A percentile compares a stretch with the other conserved stretches of the same genome.
phyloP scores from a whole-genome alignment of 2,797 vertebrate genomes.

The Gouania willdenowi region DNA sequence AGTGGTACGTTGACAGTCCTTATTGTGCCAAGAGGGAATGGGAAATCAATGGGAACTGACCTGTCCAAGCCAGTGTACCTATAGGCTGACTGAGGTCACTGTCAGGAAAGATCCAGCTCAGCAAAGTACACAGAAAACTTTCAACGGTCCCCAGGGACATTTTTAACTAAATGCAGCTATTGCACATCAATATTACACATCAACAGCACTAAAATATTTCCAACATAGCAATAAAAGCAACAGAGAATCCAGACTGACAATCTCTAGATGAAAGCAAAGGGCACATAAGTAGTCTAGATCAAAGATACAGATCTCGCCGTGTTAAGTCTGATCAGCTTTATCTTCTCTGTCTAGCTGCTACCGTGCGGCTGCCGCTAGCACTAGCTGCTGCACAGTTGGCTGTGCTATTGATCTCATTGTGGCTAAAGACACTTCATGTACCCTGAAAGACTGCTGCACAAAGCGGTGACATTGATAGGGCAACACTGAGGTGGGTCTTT shows the following conservation, averaged over 20 bases:
- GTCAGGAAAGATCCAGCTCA: slow-evolving; percentile 73
- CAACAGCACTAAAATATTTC: slow-evolving; percentile 13
- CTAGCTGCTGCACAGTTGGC: slow-evolving; percentile 65
- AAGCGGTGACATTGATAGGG: slow-evolving; percentile 79
- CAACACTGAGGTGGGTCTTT: slow-evolving; percentile 76
- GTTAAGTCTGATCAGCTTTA: slow-evolving; percentile 53
- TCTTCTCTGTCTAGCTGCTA: slow-evolving; percentile 40
- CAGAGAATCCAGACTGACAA: slow-evolving; percentile 8
- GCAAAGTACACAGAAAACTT: slow-evolving; percentile 76
- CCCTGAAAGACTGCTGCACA: slow-evolving; percentile 73
- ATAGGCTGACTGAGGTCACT: slow-evolving; percentile 74
- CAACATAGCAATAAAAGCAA: slow-evolving; percentile 10
- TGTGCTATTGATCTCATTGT: slow-evolving; percentile 75
- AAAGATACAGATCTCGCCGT: slow-evolving; percentile 63
- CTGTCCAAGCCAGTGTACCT: slow-evolving; percentile 72
- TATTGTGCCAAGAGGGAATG: slow-evolving; percentile 74
- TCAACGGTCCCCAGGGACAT: slow-evolving; percentile 62
- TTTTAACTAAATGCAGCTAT: slow-evolving; percentile 58
- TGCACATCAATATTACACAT: slow-evolving; percentile 50
- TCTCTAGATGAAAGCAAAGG: slow-evolving; percentile 16
- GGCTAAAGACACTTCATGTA: slow-evolving; percentile 77
- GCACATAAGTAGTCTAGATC: slow-evolving; percentile 53
- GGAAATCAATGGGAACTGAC: slow-evolving; percentile 75
- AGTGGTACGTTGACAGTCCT: slow-evolving; percentile 68
- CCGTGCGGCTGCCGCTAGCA: slow-evolving; percentile 11